Evolutionary conservation across 1,140 invertebrate genomes (phyloP).

Genomic region (Caenorhabditis latens): DNA sequence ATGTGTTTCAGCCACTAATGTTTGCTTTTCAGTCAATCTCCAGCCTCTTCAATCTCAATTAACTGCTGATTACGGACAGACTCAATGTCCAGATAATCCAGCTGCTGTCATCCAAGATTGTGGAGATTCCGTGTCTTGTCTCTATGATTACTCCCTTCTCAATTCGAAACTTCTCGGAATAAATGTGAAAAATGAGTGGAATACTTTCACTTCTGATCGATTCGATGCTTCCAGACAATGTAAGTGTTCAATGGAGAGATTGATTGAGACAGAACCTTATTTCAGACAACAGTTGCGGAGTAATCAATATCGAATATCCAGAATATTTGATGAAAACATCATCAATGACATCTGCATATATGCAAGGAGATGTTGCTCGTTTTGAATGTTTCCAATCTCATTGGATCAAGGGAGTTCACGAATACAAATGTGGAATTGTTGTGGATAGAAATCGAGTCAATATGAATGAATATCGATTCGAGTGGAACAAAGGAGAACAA

Average conservation of each 20-base stretch:
- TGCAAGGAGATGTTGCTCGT: constrained; percentile 75
- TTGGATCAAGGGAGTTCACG: constrained; percentile 76
- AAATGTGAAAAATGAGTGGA: constrained; percentile 72
- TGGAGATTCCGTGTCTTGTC: constrained; percentile 74
- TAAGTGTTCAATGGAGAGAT: constrained; percentile 45
- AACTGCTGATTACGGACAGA: constrained; percentile 64
- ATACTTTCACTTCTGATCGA: constrained; percentile 73
- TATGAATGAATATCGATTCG: constrained; percentile 73
- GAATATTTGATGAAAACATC: constrained; percentile 77
- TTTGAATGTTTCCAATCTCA: constrained; percentile 78
- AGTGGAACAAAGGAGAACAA: constrained; percentile 77
- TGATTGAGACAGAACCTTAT: not conserved
- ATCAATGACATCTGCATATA: constrained; percentile 72
- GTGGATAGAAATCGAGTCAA: constrained; percentile 71
- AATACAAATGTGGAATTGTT: constrained; percentile 76
- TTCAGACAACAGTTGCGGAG: constrained; percentile 78
- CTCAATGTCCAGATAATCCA: constrained; percentile 76
- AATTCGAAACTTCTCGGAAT: constrained; percentile 73
- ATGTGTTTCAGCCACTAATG: not conserved
- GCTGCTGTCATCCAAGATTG: constrained; percentile 71
- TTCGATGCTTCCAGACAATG: constrained; percentile 71
- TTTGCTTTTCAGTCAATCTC: constrained; percentile 69
- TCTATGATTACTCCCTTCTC: constrained; percentile 73
- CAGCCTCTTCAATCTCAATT: constrained; percentile 72
- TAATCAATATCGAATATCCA: constrained; percentile 77